phyloP scores from a whole-genome alignment of 2,797 vertebrate species.

The Acipenser ruthenus region DNA sequence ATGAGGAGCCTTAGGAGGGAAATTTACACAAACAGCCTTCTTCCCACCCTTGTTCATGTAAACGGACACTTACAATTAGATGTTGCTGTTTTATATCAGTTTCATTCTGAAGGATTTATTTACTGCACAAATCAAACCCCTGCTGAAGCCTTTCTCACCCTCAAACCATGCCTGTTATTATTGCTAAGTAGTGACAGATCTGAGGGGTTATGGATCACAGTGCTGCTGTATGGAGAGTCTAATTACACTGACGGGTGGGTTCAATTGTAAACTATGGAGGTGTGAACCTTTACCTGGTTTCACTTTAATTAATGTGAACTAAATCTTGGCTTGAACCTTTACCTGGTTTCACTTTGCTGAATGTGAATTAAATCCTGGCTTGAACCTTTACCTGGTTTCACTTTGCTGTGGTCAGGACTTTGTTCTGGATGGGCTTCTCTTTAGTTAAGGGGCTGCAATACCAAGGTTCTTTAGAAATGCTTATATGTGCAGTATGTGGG shows the following conservation, averaged over 20 bases:
- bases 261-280: background rate
- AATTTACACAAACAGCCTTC: too few species aligned
- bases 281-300: background rate
- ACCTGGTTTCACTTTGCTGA: background rate
- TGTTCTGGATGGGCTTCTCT: too few species aligned
- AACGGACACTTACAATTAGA: too few species aligned
- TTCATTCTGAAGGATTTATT: too few species aligned
- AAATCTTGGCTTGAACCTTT: background rate
- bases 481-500: too few species aligned
- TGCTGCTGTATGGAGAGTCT: slow-evolving; percentile 16
- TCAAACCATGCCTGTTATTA: slow-evolving; percentile 16
- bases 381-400: background rate
- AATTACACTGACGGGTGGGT: slow-evolving; percentile 19
- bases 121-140: background rate
- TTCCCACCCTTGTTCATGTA: too few species aligned
- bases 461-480: too few species aligned
- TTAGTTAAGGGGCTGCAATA: too few species aligned
- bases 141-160: slow-evolving; percentile 6
- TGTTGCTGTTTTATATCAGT: too few species aligned
- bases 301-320: background rate
- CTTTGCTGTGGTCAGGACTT: too few species aligned
- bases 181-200: slow-evolving; percentile 21
- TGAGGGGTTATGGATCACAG: slow-evolving; percentile 16
- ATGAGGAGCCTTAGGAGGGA: too few species aligned
- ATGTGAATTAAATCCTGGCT: too few species aligned